A percentile compares a stretch with the other conserved stretches of the same genome.
Conservation (phyloP, 2,888 invertebrate species). For the Neria commutata region DNA sequence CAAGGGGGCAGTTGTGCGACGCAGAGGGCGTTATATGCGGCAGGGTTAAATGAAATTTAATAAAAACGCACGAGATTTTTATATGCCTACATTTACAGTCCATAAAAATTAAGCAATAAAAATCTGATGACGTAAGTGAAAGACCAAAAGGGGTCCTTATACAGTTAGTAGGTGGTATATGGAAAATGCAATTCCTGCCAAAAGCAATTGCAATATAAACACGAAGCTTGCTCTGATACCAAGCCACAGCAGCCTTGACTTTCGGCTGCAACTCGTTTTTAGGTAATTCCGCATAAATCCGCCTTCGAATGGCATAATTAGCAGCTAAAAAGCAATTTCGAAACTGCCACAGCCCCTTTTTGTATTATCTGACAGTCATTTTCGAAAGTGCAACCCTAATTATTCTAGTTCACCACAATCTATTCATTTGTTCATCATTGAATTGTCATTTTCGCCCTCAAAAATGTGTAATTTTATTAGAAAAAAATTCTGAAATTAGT, state of each 20-base stretch:
- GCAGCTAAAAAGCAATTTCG: background rate
- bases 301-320: slow-evolving; percentile 6
- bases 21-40: background rate
- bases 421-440: slow-evolving; percentile 2
- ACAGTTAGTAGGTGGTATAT: background rate
- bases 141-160: too few relatives aligned
- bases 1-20: background rate
- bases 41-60: background rate
- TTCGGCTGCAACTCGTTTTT: too few relatives aligned
- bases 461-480: too few relatives aligned
- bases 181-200: background rate
- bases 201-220: too few relatives aligned
- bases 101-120: background rate
- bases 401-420: too few relatives aligned
- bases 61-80: background rate
- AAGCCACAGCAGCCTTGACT: too few relatives aligned
- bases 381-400: background rate
- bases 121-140: background rate
- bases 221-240: too few relatives aligned
- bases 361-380: background rate
- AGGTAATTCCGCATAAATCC: background rate
- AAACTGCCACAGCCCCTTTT: background rate
- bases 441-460: too few relatives aligned
- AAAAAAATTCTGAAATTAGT: too few relatives aligned
- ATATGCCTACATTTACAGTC: background rate